phyloP scores from a whole-genome alignment of 2,113 vertebrate species.

The Crotophaga sulcirostris region DNA sequence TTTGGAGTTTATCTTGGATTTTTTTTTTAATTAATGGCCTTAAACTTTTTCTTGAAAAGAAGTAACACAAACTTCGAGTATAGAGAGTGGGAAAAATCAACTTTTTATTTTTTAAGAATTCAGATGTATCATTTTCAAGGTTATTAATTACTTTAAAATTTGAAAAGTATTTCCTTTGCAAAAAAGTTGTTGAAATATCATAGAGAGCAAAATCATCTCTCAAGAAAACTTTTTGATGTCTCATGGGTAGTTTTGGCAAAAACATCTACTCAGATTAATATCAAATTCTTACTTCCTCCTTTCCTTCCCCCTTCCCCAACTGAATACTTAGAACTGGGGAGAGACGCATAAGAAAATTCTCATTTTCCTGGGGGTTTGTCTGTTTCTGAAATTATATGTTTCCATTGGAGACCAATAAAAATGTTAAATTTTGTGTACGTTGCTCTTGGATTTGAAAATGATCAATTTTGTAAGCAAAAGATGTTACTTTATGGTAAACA shows the following conservation, averaged over 20 bases:
- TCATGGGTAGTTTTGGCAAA: conserved; percentile 51
- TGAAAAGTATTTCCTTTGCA: background rate
- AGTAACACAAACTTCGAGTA: background rate
- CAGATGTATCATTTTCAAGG: background rate
- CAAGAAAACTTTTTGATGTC: conserved; percentile 7
- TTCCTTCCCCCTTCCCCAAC: conserved; percentile 10
- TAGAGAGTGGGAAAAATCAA: too few relatives aligned
- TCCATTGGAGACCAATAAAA: conserved; percentile 52
- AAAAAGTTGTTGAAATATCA: background rate
- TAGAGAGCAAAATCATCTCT: conserved; percentile 21
- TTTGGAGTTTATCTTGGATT: background rate
- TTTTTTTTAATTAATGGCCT: background rate
- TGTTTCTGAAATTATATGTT: conserved; percentile 49
- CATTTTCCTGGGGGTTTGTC: conserved; percentile 5
- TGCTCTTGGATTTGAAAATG: conserved; percentile 26
- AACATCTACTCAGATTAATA: conserved; percentile 34
- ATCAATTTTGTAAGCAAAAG: conserved; percentile 15
- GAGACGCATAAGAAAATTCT: background rate
- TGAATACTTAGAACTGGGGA: conserved; percentile 17
- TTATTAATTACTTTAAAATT: background rate
- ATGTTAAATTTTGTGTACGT: conserved; percentile 24
- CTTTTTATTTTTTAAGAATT: background rate
- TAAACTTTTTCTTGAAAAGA: background rate
- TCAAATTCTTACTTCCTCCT: conserved; percentile 32
- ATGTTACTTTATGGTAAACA: conserved; percentile 31